phyloP scores from a whole-genome alignment of 2,797 vertebrate species.

The Tragopan temminckii region DNA sequence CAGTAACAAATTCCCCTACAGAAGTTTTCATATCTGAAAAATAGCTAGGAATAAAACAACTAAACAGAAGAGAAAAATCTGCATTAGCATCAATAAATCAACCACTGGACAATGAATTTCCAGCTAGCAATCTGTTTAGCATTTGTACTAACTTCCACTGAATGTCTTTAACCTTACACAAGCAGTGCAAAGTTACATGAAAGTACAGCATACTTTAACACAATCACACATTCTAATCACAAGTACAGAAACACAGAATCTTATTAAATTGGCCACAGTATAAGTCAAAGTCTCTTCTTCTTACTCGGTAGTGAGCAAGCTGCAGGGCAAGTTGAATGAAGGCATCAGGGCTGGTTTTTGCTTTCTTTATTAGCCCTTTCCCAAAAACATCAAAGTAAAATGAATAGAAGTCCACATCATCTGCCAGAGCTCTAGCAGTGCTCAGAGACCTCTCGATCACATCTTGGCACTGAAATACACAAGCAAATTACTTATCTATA shows the following conservation, averaged over 20 bases:
- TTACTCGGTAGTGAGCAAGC: slow-evolving; percentile 93
- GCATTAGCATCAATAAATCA: rapidly evolving
- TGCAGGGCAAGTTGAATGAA: slow-evolving; percentile 95
- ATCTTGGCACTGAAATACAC: slow-evolving; percentile 87
- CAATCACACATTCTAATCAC: background rate
- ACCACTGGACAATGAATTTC: background rate
- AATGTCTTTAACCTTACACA: background rate
- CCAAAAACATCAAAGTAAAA: slow-evolving; percentile 90
- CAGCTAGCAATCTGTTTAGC: background rate
- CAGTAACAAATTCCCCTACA: background rate
- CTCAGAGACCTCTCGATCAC: slow-evolving; percentile 87
- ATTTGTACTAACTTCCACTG: background rate
- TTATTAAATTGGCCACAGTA: too few species aligned
- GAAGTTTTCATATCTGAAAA: background rate
- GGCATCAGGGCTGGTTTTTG: slow-evolving; percentile 92
- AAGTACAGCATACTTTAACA: background rate
- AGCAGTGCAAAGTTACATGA: background rate
- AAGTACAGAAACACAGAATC: background rate
- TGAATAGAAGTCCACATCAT: slow-evolving; percentile 92
- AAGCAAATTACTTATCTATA: background rate
- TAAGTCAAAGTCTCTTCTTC: background rate
- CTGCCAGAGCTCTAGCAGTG: slow-evolving; percentile 85
- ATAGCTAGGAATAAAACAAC: background rate
- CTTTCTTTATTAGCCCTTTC: slow-evolving; percentile 95
- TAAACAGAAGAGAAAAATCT: background rate